These are phyloP conservation scores for Orthosia incerta DNA, from an alignment of 2,888 invertebrate genomes.

Conservation along the genomic window DNA sequence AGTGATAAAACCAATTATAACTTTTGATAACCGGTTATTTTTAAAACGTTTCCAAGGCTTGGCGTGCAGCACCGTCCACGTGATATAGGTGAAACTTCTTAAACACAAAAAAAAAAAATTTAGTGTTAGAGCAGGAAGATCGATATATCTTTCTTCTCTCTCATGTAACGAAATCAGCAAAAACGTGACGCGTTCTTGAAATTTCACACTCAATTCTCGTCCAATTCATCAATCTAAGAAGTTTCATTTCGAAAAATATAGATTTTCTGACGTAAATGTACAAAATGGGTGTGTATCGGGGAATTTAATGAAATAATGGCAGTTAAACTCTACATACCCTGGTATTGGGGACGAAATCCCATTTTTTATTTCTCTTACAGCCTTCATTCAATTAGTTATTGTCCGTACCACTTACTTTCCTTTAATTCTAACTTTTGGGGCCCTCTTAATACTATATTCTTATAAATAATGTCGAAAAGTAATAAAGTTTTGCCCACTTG, in stretches of 20 bases:
- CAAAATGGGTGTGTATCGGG: slow-evolving; percentile 30
- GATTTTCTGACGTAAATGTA: slow-evolving; percentile 39
- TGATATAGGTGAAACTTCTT: too few relatives aligned
- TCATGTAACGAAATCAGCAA: too few relatives aligned
- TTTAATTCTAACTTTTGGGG: slow-evolving; percentile 60
- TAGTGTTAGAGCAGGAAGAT: too few relatives aligned
- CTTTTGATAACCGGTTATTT: too few relatives aligned
- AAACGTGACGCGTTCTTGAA: too few relatives aligned
- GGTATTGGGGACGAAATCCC: slow-evolving; percentile 86
- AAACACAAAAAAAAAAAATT: too few relatives aligned
- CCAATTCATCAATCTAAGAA: too few relatives aligned
- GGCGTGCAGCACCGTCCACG: too few relatives aligned
- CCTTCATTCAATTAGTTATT: slow-evolving; percentile 87
- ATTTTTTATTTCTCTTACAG: slow-evolving; percentile 82
- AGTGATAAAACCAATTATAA: too few relatives aligned
- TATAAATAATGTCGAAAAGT: background rate
- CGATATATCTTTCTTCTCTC: too few relatives aligned
- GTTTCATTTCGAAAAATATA: background rate
- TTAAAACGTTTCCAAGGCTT: too few relatives aligned
- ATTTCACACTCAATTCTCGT: too few relatives aligned
- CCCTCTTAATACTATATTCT: slow-evolving; percentile 52
- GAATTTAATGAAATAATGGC: slow-evolving; percentile 70
- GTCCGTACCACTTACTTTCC: slow-evolving; percentile 81
- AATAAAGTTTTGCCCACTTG: background rate
- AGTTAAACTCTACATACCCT: slow-evolving; percentile 88